Evolutionary conservation across 2,797 vertebrate genomes (phyloP), one percentile per base, ranked within the genome.

Genomic region (Eremophila alpestris): DNA sequence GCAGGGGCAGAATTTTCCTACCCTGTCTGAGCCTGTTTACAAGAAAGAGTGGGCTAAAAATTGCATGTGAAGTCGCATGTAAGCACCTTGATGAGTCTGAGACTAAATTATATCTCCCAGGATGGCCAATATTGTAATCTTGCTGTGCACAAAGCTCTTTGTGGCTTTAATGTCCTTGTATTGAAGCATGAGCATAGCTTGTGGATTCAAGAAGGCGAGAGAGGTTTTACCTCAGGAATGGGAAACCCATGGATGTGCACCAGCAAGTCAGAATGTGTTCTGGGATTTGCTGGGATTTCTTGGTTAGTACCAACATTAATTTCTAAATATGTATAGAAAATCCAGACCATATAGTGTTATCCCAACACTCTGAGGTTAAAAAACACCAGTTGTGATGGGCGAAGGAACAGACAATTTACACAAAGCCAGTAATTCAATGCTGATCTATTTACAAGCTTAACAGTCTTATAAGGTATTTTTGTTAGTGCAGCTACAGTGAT

Each of bases 1-100:
- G 92, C 86, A 94, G 88, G 82, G 49, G 46, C 63, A 83, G 87
- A 93, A 85, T 90, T 67, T 89, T 89, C 85, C 89, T 56, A 60
- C 55, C 40, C 56, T 77, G 36, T 91, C 79, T 93, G 82, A 83
- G 77, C 64, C 10, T 84, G 69, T 89, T 94, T 94, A 93, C 52
- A 92, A 95, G 71, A 74, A 92, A 88, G 12, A 12, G 13, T 15
- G 48, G 83, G 59, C 89, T 87, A 78, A 94, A 95, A 94, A 70
- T 78, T 92, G 34, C 54, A 27, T 62, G 48, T 55, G 45, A 88
- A 92, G 81, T 64, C 5, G 1, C 34, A 10, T 24, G 9, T 15
- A 79, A 46, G 12, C 52, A 71, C 40, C 67, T 40, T 77, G n/a
- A 65, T 77, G 45, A 84, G 23, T n/a, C 38, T 79, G 22, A 87